A percentile compares a stretch with the other conserved stretches of the same genome.
Evolutionary conservation across 1,140 invertebrate genomes (phyloP).

Genomic region (Galendromus occidentalis): DNA sequence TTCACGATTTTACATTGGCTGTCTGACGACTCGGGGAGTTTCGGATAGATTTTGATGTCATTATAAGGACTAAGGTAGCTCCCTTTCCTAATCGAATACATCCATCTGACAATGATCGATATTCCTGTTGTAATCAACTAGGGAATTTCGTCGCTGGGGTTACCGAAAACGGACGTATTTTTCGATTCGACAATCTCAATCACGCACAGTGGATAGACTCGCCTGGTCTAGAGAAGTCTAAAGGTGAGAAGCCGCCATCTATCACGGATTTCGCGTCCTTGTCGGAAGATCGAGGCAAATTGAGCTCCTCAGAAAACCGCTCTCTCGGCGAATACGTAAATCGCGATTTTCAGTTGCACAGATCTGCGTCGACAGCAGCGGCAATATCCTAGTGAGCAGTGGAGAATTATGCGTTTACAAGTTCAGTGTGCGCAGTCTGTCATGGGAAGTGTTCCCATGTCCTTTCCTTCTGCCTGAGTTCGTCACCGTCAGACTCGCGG

Average conservation of each 20-base stretch:
- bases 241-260: neutral
- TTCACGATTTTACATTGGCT: too few relatives aligned
- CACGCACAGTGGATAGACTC: slow-evolving; percentile 2
- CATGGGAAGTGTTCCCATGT: neutral
- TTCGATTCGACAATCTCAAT: neutral
- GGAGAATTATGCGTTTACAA: neutral
- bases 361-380: neutral
- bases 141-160: neutral
- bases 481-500: neutral
- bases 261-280: neutral
- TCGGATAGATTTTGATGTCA: too few relatives aligned
- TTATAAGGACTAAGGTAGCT: too few relatives aligned
- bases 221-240: neutral
- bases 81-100: too few relatives aligned
- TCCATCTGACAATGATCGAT: too few relatives aligned
- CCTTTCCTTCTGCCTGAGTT: neutral
- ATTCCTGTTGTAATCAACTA: neutral
- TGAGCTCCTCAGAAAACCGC: neutral
- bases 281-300: neutral
- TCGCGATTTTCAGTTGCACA: neutral
- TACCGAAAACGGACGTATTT: neutral
- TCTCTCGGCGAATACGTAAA: neutral
- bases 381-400: neutral
- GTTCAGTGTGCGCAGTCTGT: neutral
- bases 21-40: too few relatives aligned